Conservation (phyloP, 2,797 vertebrate species). For the Podargus strigoides region DNA sequence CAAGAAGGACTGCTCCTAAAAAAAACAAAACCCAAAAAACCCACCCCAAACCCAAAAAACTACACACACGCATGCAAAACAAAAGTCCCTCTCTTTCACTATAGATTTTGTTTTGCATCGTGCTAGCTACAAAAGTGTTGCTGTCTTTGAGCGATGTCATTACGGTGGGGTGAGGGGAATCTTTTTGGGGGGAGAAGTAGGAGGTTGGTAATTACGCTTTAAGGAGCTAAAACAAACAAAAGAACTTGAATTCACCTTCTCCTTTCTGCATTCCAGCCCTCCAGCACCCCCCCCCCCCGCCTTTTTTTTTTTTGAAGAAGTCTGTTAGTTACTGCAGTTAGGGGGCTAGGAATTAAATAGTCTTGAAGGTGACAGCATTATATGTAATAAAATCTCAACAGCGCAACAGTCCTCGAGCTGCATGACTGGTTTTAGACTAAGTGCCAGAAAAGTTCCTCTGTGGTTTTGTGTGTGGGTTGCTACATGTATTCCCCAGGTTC, state of each 20-base stretch:
- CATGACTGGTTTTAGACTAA: slow-evolving; percentile 40
- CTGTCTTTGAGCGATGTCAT: neutral
- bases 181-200: neutral
- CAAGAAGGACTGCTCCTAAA: slow-evolving; percentile 52
- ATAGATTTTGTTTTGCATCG: neutral
- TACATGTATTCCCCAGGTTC: slow-evolving; percentile 51
- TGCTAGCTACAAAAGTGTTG: neutral
- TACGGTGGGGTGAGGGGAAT: neutral
- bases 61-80: neutral
- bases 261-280: neutral
- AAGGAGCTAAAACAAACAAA: slow-evolving; percentile 16
- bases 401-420: slow-evolving; percentile 20
- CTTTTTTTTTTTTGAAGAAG: neutral
- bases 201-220: neutral
- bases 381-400: slow-evolving; percentile 45
- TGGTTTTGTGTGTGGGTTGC: slow-evolving; percentile 57
- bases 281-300: too few species aligned
- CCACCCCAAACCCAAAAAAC: neutral
- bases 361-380: slow-evolving; percentile 32
- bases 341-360: slow-evolving; percentile 6
- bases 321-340: neutral
- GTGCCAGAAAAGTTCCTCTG: slow-evolving; percentile 54
- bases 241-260: neutral
- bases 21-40: neutral
- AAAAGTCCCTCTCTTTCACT: neutral